phyloP scores from a whole-genome alignment of 2,888 invertebrate genomes.

The Petrolisthes cinctipes region DNA sequence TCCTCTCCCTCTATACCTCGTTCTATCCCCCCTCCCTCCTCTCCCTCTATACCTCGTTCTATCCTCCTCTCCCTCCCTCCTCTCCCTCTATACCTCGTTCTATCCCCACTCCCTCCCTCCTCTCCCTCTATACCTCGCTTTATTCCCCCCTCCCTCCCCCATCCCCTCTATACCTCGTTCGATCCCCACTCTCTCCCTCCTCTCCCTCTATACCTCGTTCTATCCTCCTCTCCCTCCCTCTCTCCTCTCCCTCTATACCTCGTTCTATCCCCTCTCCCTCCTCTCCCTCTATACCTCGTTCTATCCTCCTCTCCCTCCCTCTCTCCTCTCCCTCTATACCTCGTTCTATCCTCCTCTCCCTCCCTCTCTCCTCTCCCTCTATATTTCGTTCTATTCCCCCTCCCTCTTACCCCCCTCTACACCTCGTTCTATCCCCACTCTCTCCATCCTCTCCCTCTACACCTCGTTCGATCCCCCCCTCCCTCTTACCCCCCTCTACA shows the following conservation, averaged over 20 bases:
- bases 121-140: neutral
- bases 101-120: constrained; percentile 1
- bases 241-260: neutral
- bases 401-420: neutral
- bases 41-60: neutral
- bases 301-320: neutral
- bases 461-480: neutral
- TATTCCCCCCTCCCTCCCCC: neutral
- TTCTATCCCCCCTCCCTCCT: neutral
- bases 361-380: neutral
- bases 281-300: neutral
- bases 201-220: constrained; percentile 8
- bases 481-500: neutral
- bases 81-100: constrained; percentile 13
- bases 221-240: constrained; percentile 22
- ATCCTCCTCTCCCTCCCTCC: neutral
- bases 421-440: neutral
- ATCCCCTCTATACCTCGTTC: neutral
- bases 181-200: neutral
- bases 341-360: neutral
- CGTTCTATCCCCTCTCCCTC: neutral
- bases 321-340: neutral
- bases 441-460: neutral
- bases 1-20: neutral
- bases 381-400: neutral